Evolutionary conservation across 2,888 invertebrate genomes (phyloP).

Genomic region (Lamellibrachia columna): DNA sequence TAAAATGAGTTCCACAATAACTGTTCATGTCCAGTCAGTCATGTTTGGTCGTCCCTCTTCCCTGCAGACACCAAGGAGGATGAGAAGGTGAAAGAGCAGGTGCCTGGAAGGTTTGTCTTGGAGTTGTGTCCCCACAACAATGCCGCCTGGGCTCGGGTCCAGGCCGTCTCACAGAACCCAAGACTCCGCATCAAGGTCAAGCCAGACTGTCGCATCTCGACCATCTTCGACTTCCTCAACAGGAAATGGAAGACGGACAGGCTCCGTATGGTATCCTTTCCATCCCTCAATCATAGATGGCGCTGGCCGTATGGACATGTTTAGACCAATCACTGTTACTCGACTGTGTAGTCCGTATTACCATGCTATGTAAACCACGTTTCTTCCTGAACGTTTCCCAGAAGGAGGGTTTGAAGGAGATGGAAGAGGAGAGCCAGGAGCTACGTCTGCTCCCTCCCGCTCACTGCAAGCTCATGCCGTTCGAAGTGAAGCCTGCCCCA

Average conservation of each 20-base stretch:
- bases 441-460: conserved; percentile 52
- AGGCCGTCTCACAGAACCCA: conserved; percentile 87
- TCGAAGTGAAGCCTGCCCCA: conserved; percentile 46
- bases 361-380: not conserved
- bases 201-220: conserved; percentile 61
- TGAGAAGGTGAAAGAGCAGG: conserved; percentile 24
- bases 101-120: not conserved
- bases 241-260: conserved; percentile 39
- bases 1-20: too few species aligned
- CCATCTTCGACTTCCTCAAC: conserved; percentile 37
- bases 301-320: too few species aligned
- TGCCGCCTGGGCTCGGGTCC: conserved; percentile 84
- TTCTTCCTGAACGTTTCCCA: conserved; percentile 30
- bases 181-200: conserved; percentile 79
- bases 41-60: not conserved
- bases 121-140: conserved; percentile 75
- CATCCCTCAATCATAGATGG: too few species aligned
- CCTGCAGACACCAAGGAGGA: conserved; percentile 26
- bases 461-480: conserved; percentile 46
- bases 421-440: conserved; percentile 43
- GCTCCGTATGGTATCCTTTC: conserved; percentile 35
- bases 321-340: not conserved
- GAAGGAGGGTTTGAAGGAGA: conserved; percentile 47
- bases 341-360: not conserved
- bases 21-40: not conserved